These are phyloP conservation scores for Microcebus murinus DNA, from an alignment of 2,113 vertebrate species.

Conservation along the genomic window DNA sequence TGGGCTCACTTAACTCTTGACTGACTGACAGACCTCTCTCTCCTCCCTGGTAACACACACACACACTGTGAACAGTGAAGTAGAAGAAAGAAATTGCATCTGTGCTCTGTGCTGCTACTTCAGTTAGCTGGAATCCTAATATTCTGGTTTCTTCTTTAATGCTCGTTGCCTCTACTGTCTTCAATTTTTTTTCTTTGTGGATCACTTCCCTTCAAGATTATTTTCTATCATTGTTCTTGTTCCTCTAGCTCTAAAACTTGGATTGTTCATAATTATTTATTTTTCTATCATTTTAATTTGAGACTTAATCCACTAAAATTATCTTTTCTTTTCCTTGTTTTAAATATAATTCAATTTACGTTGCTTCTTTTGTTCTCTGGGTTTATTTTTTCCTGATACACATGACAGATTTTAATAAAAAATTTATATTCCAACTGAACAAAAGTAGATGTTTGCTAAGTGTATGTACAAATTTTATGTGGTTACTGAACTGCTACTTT, in stretches of 20 bases:
- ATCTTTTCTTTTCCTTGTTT: not conserved
- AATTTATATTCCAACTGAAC: not conserved
- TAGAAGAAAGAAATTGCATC: not conserved
- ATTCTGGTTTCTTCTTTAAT: not conserved
- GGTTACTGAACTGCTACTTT: not conserved
- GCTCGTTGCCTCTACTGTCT: not conserved
- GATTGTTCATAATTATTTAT: not conserved
- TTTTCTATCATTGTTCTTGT: not conserved
- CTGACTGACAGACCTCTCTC: not conserved
- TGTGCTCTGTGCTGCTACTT: not conserved
- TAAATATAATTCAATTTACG: not conserved
- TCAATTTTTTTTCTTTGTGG: not conserved
- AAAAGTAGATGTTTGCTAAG: not conserved
- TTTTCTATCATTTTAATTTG: not conserved
- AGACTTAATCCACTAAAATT: not conserved
- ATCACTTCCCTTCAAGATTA: not conserved
- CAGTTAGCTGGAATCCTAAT: not conserved
- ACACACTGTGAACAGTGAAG: not conserved
- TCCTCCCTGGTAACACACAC: not conserved
- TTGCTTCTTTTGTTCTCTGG: not conserved
- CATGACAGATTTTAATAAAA: not conserved
- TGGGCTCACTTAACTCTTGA: not conserved
- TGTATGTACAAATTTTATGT: not conserved
- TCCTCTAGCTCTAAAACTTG: not conserved
- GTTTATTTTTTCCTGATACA: not conserved